These are phyloP conservation scores for Lepidocolaptes lacrymiger DNA, from an alignment of 2,797 vertebrate species.

Conservation along the genomic window DNA sequence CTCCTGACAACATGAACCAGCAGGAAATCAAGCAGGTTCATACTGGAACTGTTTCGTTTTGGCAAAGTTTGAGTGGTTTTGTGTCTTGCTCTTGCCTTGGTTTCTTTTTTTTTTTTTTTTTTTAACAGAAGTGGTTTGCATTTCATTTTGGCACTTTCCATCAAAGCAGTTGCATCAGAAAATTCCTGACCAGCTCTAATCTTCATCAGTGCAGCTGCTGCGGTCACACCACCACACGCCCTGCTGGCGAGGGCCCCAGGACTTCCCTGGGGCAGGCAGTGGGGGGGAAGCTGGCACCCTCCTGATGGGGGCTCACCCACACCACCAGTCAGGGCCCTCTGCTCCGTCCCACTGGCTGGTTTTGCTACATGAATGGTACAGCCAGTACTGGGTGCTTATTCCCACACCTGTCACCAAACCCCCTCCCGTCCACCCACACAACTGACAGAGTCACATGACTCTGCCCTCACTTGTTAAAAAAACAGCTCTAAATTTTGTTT, in stretches of 20 bases:
- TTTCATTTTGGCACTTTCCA: constrained; percentile 34
- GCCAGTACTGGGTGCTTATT: background rate
- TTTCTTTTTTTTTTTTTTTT: background rate
- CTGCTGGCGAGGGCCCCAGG: background rate
- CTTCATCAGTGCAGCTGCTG: constrained; percentile 43
- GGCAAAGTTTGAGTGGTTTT: background rate
- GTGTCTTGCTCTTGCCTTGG: background rate
- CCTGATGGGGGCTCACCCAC: fast-evolving
- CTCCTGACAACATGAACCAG: background rate
- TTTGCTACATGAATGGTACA: fast-evolving
- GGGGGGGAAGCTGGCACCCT: background rate
- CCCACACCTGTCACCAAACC: background rate
- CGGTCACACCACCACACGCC: background rate
- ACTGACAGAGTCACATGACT: fast-evolving
- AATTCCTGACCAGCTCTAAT: constrained; percentile 53
- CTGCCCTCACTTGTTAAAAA: background rate
- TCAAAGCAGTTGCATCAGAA: constrained; percentile 66
- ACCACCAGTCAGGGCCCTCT: background rate
- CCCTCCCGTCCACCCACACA: background rate
- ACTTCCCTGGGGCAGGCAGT: fast-evolving
- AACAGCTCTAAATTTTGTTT: background rate
- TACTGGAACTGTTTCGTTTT: constrained; percentile 31
- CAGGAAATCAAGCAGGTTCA: constrained; percentile 34
- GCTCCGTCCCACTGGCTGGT: background rate
- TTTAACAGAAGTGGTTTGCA: background rate